Evolutionary conservation across 2,888 invertebrate species (phyloP), one percentile per base, ranked within the genome.

Genomic region (Eremobia ochroleuca): DNA sequence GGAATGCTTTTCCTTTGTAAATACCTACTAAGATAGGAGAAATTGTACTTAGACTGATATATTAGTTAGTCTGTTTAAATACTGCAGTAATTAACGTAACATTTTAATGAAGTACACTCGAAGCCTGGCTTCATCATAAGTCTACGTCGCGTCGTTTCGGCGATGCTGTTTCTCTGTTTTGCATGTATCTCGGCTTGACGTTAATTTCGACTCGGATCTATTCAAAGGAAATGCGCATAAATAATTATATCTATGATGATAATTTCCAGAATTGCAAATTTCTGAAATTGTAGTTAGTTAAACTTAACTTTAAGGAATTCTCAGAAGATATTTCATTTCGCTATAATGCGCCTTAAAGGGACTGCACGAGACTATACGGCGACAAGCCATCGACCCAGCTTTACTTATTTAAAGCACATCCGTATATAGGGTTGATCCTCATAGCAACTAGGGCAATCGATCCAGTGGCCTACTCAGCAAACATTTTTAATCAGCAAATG

Each of bases 361-460:
- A 77, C 61, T 28, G 15, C 25, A 55, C 2, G 28, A 62, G 62
- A 79, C 52, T 61, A 21, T 1, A 15, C 31, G 71, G 55, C 64
- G 46, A 31, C 80, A 18, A 21, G 11, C 15, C 18, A 43, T 43
- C 52, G 52, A 34, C 52, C 34, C 37, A 67, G 34, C 3, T 11
- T 49, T 15, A 8, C n/a, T 1, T 6, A 28, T 58, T 25, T 25
- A 25, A 28, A 37, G 65, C 13, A 34, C 40, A 34, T 25, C 37
- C n/a, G 64, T 46, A 21, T 28, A 46, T 43, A 76, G 34, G 28
- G 77, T 64, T 59, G 67, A 59, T 67, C 52, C 15, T 68, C 71
- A 52, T 46, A 65, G 55, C 34, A 83, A 82, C 67, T 75, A 61
- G 75, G 68, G 61, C 81, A 62, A 82, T 82, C 82, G 81, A 82